A percentile compares a stretch with the other conserved stretches of the same genome.
Evolutionary conservation across 2,113 vertebrate species (phyloP).

Genomic region (Oncorhynchus tshawytscha): DNA sequence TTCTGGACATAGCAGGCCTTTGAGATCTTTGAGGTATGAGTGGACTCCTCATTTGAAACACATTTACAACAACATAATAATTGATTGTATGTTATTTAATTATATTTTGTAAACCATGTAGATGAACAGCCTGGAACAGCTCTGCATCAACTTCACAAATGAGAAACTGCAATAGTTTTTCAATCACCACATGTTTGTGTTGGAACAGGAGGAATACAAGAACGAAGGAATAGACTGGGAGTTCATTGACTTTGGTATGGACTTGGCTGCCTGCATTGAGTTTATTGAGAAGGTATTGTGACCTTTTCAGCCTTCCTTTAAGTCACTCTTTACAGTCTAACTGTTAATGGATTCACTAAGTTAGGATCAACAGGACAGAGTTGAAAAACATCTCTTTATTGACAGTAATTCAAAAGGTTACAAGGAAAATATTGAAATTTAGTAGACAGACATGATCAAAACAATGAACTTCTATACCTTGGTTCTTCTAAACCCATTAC

Average conservation of each 20-base stretch:
- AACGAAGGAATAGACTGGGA: constrained; percentile 36
- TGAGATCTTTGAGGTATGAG: constrained; percentile 33
- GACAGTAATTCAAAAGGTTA: not conserved
- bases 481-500: too few relatives aligned
- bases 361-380: not conserved
- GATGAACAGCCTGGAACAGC: constrained; percentile 79
- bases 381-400: not conserved
- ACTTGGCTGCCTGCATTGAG: constrained; percentile 89
- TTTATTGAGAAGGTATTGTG: constrained; percentile 85
- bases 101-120: not conserved
- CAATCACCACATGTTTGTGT: constrained; percentile 88
- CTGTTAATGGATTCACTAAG: too few relatives aligned
- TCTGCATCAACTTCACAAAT: constrained; percentile 81
- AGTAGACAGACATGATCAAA: not conserved
- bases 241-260: constrained; percentile 91
- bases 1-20: constrained; percentile 38
- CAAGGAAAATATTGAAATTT: too few relatives aligned
- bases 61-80: not conserved
- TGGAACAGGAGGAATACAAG: constrained; percentile 55
- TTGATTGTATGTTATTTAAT: not conserved
- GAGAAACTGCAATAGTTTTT: constrained; percentile 84
- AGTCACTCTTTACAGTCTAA: too few relatives aligned
- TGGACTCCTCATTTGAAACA: not conserved
- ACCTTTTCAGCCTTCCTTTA: not conserved
- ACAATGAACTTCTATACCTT: not conserved